These are phyloP conservation scores for Sebastes trivittatus DNA, from an alignment of 2,797 vertebrate genomes.

Conservation along the genomic window DNA sequence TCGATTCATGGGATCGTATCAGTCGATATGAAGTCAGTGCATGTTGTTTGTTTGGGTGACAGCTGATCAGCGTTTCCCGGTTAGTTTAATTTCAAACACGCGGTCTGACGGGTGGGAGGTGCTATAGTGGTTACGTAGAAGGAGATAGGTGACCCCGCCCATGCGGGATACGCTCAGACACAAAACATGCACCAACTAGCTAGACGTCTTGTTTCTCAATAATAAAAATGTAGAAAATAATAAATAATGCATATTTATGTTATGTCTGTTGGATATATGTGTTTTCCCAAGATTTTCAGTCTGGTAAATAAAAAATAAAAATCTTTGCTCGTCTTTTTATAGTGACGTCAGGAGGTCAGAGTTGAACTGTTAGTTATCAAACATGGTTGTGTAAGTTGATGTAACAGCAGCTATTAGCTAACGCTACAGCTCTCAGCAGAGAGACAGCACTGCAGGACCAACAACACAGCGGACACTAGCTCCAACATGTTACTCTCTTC, in stretches of 20 bases:
- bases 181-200: not conserved
- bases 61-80: conserved; percentile 31
- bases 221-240: not conserved
- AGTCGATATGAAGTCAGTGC: conserved; percentile 1
- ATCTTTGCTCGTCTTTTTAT: not conserved
- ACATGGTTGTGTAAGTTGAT: conserved; percentile 42
- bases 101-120: not conserved
- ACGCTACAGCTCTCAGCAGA: not conserved
- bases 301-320: not conserved
- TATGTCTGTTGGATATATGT: not conserved
- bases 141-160: conserved; percentile 44
- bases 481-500: conserved; percentile 68
- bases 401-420: not conserved
- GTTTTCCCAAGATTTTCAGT: not conserved
- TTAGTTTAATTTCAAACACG: not conserved
- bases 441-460: not conserved
- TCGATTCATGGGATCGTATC: not conserved
- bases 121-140: rapidly evolving
- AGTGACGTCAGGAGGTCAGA: conserved; percentile 69
- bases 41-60: conserved; percentile 13
- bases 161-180: rapidly evolving
- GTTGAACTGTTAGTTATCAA: conserved; percentile 50
- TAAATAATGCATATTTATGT: not conserved
- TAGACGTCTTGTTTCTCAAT: no score
- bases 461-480: no score